phyloP scores from a whole-genome alignment of 2,113 vertebrate genomes.

The Gymnobelideus leadbeateri region DNA sequence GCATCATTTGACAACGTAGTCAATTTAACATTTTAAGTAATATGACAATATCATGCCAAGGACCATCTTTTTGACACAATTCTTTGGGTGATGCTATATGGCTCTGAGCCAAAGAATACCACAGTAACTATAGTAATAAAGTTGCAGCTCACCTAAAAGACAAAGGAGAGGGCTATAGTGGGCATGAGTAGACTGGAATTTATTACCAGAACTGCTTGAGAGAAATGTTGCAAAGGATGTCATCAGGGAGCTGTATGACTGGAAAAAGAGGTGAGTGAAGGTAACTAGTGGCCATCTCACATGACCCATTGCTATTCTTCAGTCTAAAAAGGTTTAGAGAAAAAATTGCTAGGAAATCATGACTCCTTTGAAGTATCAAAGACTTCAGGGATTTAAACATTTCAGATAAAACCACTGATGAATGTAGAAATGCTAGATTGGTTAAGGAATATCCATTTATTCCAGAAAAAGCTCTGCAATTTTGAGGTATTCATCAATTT shows the following conservation, averaged over 20 bases:
- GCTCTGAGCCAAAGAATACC: slow-evolving; percentile 19
- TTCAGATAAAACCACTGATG: not conserved
- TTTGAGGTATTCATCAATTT: not conserved
- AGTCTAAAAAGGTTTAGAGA: not conserved
- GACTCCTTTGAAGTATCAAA: not conserved
- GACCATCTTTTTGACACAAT: slow-evolving; percentile 1
- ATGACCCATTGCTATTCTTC: not conserved
- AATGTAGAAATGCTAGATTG: not conserved
- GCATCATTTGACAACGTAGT: not conserved
- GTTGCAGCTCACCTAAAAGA: not conserved
- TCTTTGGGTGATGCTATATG: not conserved
- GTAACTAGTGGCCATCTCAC: not conserved
- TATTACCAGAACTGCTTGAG: not conserved
- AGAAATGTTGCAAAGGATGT: not conserved
- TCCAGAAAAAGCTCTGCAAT: not conserved
- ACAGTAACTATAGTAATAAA: not conserved
- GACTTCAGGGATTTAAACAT: not conserved
- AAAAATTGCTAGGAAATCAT: not conserved
- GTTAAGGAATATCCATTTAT: not conserved
- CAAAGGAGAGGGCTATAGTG: not conserved
- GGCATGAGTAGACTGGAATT: not conserved
- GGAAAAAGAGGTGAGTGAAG: not conserved
- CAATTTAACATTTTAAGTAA: slow-evolving; percentile 11
- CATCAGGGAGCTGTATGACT: not conserved
- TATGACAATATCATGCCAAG: slow-evolving; percentile 42